phyloP scores from a whole-genome alignment of 2,797 vertebrate species.

The Paramormyrops hopkinsi region DNA sequence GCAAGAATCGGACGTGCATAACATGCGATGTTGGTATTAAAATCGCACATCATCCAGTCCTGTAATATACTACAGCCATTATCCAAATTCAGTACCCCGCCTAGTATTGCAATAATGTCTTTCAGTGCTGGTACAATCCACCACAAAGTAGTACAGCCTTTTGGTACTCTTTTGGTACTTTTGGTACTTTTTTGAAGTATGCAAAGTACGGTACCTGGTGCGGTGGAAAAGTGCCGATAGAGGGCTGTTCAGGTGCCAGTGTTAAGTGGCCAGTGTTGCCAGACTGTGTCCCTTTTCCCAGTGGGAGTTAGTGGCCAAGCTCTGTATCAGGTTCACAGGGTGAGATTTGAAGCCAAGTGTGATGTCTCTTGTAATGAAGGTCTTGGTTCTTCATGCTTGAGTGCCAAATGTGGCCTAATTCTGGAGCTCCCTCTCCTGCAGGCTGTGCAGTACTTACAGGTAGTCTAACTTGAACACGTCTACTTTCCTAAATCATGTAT shows the following conservation, averaged over 20 bases:
- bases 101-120: background rate
- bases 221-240: background rate
- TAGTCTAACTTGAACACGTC: background rate
- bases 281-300: background rate
- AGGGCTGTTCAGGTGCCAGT: background rate
- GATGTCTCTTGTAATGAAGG: background rate
- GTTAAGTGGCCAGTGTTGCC: background rate
- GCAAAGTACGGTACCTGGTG: background rate
- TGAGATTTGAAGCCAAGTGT: background rate
- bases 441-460: no score
- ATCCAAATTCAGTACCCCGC: background rate
- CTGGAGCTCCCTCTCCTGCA: background rate
- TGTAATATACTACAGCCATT: background rate
- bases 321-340: background rate
- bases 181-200: background rate
- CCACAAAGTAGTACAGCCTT: background rate
- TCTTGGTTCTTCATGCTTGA: background rate
- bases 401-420: background rate
- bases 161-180: background rate
- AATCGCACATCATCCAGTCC: background rate
- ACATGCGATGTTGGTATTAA: background rate
- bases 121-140: background rate
- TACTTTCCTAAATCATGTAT: background rate
- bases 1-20: background rate
- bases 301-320: background rate